Evolutionary conservation across 2,113 vertebrate genomes (phyloP), one percentile per base, ranked within the genome.

Genomic region (Tetraodon nigroviridis): DNA sequence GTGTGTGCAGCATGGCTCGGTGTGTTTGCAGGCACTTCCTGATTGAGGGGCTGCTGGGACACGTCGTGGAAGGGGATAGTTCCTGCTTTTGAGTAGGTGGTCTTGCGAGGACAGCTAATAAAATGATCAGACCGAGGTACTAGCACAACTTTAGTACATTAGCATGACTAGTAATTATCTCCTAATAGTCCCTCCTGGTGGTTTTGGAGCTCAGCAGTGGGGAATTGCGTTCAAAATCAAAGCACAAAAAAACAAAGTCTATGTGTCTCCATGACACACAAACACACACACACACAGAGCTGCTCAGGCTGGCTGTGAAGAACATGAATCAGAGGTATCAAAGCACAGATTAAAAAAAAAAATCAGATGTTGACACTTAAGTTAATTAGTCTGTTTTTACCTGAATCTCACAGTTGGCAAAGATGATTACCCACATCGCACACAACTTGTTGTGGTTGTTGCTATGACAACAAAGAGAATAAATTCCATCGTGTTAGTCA

Each of bases 101-200:
- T 92, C 94, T 91, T 92, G 81, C 78, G n/a, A n/a, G n/a, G n/a
- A n/a, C n/a, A n/a, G 81, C 82, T 86, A 90, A 93, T 93, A 93
- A 94, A 96, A 95, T 96, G 95, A 97, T 95, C 90, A 93, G 90
- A 92, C 91, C 94, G 76, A 93, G 92, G 91, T 92, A 95, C 93
- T 92, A 92, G 92, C 91, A 90, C 92, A 93, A 94, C 93, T 95
- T 82, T 91, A 91, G 51, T 88, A 93, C 93, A 97, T 98, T 97
- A 96, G 91, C 95, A 96, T 98, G 95, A 98, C 96, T 96, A 98
- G 92, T 94, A 92, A 98, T 99, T 97, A 97, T 97, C 95, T 94
- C 89, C 89, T 95, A 95, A 96, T 96, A 93, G 93, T 92, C 92
- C 94, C 93, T 90, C 90, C 94, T 93, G 92, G 93, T 92, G 72